Evolutionary conservation across 2,888 invertebrate genomes (phyloP).

Genomic region (Spialia ferax): DNA sequence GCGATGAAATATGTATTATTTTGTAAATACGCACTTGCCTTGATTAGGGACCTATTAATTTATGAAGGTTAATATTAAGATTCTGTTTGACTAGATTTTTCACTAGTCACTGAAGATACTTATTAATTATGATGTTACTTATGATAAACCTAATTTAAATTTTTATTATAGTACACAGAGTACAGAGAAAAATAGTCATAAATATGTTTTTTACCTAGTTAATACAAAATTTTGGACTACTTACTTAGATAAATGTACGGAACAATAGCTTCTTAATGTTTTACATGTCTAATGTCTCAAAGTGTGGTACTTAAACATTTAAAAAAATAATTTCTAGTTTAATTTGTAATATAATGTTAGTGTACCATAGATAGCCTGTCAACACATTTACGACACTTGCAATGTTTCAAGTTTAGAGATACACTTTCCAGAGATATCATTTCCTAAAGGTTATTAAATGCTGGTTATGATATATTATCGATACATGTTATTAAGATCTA

Average conservation of each 20-base stretch:
- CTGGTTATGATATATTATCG: no score
- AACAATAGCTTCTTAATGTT: no score
- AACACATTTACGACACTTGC: not conserved
- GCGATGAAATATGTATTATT: slow-evolving; percentile 64
- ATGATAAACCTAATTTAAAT: slow-evolving; percentile 22
- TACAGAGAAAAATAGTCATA: slow-evolving; percentile 32
- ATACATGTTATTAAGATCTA: no score
- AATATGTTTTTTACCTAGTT: slow-evolving; percentile 33
- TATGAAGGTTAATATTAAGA: slow-evolving; percentile 62
- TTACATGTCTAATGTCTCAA: no score
- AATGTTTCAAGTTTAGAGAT: not conserved
- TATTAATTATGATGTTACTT: slow-evolving; percentile 2
- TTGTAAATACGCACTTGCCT: slow-evolving; percentile 81
- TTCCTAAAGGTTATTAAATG: no score
- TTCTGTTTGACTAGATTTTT: slow-evolving; percentile 78
- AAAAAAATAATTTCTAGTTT: not conserved
- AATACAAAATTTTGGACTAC: slow-evolving; percentile 30
- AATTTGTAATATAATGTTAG: not conserved
- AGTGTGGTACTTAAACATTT: slow-evolving; percentile 25
- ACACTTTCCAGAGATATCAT: not conserved
- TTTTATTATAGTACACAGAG: slow-evolving; percentile 24
- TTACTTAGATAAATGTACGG: no score
- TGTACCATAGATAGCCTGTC: not conserved
- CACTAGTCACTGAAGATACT: slow-evolving; percentile 74
- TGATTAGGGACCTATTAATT: slow-evolving; percentile 59